Evolutionary conservation across 1,140 invertebrate species (phyloP).

Genomic region (Papilio dardanus): DNA sequence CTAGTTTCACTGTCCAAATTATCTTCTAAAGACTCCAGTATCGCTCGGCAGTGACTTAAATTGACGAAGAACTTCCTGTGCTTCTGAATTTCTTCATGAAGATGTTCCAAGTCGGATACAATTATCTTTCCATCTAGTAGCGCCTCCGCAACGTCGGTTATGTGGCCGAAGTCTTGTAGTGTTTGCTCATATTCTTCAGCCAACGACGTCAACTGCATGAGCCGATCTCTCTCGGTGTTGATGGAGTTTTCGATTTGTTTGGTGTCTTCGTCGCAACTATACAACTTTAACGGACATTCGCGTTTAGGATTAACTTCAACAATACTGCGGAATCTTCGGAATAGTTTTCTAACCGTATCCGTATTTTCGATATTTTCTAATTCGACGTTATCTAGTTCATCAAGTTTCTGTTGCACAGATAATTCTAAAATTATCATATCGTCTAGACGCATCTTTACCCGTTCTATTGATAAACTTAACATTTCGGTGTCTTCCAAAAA

Average conservation of each 20-base stretch:
- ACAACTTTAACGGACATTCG: constrained; percentile 86
- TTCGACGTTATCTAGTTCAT: constrained; percentile 86
- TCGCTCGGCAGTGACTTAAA: constrained; percentile 91
- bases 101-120: constrained; percentile 88
- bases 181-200: constrained; percentile 94
- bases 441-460: constrained; percentile 83
- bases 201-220: constrained; percentile 87
- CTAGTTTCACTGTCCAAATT: constrained; percentile 91
- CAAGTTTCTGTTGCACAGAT: constrained; percentile 84
- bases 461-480: constrained; percentile 80
- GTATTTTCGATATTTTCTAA: constrained; percentile 78
- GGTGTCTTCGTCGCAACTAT: constrained; percentile 85
- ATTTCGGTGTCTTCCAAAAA: constrained; percentile 85
- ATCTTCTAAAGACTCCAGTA: constrained; percentile 92
- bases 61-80: constrained; percentile 94
- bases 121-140: constrained; percentile 89
- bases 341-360: constrained; percentile 60
- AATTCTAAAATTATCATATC: constrained; percentile 83
- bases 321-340: constrained; percentile 59
- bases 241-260: constrained; percentile 87
- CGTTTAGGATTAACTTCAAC: constrained; percentile 64
- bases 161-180: constrained; percentile 91
- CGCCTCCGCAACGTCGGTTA: constrained; percentile 91
- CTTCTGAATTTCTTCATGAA: constrained; percentile 94
- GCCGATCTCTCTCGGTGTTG: constrained; percentile 87